Base-by-base conservation (phyloP, 1,140 invertebrate genomes). In the Melitaea cinxia region DNA sequence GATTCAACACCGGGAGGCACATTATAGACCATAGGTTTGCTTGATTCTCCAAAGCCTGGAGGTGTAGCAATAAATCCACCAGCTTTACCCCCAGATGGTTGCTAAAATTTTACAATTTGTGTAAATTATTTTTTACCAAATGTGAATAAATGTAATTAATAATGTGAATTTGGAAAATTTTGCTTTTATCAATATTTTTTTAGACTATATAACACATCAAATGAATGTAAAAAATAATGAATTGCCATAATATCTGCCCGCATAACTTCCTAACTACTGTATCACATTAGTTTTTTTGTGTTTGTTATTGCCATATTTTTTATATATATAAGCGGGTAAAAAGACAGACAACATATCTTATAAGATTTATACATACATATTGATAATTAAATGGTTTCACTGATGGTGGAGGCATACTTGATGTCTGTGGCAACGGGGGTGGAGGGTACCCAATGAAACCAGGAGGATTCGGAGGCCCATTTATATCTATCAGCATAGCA, bases 381-480 rank as follows among this genome's bases (percentile, higher is more conserved):
- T 93, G 93, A 84, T 94, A 94, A 66, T 84, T 91, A 72, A 94
- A 94, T 7, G 93, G 91, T 61, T 69, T 67, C 74, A 83, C 91
- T 65, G 82, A 91, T 65, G 82, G 83, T 35, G 72, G 75, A 3
- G 82, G 86, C 23, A 80, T 53, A 15, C 65, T 68, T 4, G 88
- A 84, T 77, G 88, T 92, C 12, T 80, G 73, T 1, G 95, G 94
- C 73, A 95, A 85, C 5, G 91, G 55, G 14, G 95, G 95, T 59
- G 94, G 92, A 53, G 95, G 95, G 83, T 92, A 97, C 3, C 95
- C 96, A 66, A 96, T 94, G 81, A 97, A 97, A 0, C 96, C 96
- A 1, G 93, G 92, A n/a, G 95, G 95, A 65, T 93, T 92, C 33
- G 93, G 92, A 6, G 94, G 91, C 49, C 92, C 92, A 17, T 93